A percentile compares a stretch with the other conserved stretches of the same genome.
phyloP scores from a whole-genome alignment of 1,140 invertebrate genomes.

The Archivesica marissinica region DNA sequence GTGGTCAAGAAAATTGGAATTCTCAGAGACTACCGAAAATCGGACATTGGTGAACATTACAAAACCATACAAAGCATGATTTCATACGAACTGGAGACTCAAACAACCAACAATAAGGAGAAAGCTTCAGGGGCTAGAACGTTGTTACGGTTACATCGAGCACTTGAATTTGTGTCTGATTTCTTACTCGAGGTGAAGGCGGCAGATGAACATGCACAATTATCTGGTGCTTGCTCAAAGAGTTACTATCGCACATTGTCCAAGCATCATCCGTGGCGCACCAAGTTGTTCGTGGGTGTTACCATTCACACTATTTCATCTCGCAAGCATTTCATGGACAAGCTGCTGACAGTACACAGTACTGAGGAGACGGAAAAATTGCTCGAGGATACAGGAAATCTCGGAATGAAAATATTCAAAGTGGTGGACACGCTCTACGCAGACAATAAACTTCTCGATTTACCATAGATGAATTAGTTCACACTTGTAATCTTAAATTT shows the following conservation, averaged over 20 bases:
- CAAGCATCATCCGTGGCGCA: constrained; percentile 92
- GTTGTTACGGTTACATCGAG: constrained; percentile 94
- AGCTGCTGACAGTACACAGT: constrained; percentile 68
- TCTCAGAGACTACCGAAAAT: constrained; percentile 87
- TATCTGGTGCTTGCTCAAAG: constrained; percentile 89
- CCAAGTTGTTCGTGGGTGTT: constrained; percentile 88
- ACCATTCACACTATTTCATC: constrained; percentile 95
- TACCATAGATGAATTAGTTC: constrained; percentile 17
- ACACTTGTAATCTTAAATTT: not conserved
- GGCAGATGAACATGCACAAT: constrained; percentile 89
- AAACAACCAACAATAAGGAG: constrained; percentile 86
- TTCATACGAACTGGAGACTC: constrained; percentile 91
- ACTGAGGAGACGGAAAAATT: constrained; percentile 52
- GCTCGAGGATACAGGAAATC: constrained; percentile 44
- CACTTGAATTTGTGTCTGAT: constrained; percentile 94
- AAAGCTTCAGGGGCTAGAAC: constrained; percentile 88
- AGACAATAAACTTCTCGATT: constrained; percentile 33
- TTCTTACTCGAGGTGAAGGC: constrained; percentile 90
- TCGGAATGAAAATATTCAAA: constrained; percentile 54
- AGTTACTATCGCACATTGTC: constrained; percentile 93
- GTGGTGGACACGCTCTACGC: constrained; percentile 52
- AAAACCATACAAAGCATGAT: constrained; percentile 93
- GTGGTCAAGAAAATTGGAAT: constrained; percentile 94
- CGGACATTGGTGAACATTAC: constrained; percentile 88
- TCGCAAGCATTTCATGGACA: constrained; percentile 74